phyloP scores from a whole-genome alignment of 2,888 invertebrate species.

The Agonopterix alstromeriana region DNA sequence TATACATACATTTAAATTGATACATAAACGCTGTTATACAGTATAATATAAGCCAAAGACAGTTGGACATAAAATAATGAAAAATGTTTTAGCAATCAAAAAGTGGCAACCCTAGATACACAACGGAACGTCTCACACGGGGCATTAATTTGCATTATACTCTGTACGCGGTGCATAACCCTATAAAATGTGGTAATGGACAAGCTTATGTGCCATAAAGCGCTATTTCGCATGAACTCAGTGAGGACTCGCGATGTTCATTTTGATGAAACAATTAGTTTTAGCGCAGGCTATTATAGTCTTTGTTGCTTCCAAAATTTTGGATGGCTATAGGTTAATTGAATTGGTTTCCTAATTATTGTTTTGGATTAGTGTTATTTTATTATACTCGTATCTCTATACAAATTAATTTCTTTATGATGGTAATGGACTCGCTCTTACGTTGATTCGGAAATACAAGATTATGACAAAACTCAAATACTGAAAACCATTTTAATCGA shows the following conservation, averaged over 20 bases:
- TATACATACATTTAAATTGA: too few species aligned
- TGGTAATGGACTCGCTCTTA: too few species aligned
- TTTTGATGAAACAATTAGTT: slow-evolving; percentile 52
- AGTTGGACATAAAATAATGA: neutral
- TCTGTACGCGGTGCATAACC: slow-evolving; percentile 55
- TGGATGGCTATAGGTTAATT: too few species aligned
- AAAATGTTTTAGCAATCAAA: neutral
- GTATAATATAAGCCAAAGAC: too few species aligned
- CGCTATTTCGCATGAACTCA: slow-evolving; percentile 47
- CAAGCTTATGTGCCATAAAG: slow-evolving; percentile 56
- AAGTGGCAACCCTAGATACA: slow-evolving; percentile 39
- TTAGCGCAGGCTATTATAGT: slow-evolving; percentile 28
- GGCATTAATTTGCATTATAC: slow-evolving; percentile 68
- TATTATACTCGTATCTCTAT: too few species aligned
- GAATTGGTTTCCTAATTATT: too few species aligned
- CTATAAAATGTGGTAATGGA: slow-evolving; percentile 66
- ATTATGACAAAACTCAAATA: too few species aligned
- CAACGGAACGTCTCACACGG: slow-evolving; percentile 40
- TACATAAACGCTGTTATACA: too few species aligned
- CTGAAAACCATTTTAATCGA: too few species aligned
- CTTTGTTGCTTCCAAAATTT: slow-evolving; percentile 20
- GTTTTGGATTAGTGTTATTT: too few species aligned
- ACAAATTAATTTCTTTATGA: too few species aligned
- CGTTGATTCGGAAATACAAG: too few species aligned
- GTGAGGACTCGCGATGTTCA: slow-evolving; percentile 32